Evolutionary conservation across 2,888 invertebrate genomes (phyloP).

Genomic region (Trichacis sp.): DNA sequence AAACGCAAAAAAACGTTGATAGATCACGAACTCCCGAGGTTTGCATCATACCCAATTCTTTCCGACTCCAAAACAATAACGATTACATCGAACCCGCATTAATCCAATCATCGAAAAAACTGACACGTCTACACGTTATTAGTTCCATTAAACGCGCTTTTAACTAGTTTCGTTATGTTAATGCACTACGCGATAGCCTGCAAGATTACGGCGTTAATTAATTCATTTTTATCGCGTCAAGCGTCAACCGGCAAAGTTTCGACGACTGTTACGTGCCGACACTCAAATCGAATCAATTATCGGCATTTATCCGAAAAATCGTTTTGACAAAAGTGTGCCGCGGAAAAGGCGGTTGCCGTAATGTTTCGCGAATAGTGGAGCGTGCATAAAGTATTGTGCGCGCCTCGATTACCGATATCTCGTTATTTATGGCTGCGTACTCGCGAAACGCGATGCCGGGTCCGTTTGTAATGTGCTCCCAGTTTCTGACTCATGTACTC

Average conservation of each 20-base stretch:
- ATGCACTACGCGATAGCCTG: neutral
- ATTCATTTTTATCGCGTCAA: neutral
- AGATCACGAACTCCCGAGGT: neutral
- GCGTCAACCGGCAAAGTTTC: neutral
- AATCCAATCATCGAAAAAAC: neutral
- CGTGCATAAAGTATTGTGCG: conserved; percentile 50
- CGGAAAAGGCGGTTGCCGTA: conserved; percentile 15
- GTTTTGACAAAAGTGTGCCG: conserved; percentile 38
- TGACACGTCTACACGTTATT: neutral
- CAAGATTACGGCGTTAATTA: neutral
- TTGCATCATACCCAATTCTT: no score
- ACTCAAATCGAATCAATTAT: conserved; percentile 26
- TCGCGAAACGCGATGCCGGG: conserved; percentile 62
- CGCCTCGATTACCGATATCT: conserved; percentile 63
- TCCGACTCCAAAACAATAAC: neutral
- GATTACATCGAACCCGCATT: neutral
- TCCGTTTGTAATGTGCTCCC: conserved; percentile 64
- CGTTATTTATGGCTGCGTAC: conserved; percentile 63
- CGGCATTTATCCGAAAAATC: conserved; percentile 27
- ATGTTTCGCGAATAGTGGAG: conserved; percentile 16
- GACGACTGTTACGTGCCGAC: neutral
- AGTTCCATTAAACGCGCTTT: neutral
- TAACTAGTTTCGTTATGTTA: neutral
- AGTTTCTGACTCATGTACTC: conserved; percentile 60
- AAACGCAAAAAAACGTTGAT: neutral